phyloP scores from a whole-genome alignment of 2,888 invertebrate species.

The Tuberolachnus salignus region DNA sequence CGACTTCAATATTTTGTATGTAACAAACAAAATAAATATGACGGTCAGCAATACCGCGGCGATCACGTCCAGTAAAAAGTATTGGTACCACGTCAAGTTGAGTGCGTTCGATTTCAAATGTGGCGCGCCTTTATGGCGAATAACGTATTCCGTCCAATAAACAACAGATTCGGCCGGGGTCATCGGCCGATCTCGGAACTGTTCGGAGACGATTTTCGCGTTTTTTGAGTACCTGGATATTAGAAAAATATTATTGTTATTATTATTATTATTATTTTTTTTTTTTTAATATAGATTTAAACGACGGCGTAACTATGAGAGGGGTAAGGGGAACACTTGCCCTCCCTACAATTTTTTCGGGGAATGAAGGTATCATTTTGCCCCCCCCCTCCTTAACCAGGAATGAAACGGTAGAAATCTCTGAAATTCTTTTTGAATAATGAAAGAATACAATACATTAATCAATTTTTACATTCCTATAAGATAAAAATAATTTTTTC shows the following conservation, averaged over 20 bases:
- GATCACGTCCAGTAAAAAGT: constrained; percentile 34
- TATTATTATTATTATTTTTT: too few species aligned
- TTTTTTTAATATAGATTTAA: too few species aligned
- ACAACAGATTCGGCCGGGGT: constrained; percentile 30
- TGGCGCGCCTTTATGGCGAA: constrained; percentile 37
- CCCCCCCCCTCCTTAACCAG: too few species aligned
- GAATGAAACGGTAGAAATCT: too few species aligned
- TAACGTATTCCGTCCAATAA: constrained; percentile 44
- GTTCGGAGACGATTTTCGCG: constrained; percentile 18
- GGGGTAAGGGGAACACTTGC: too few species aligned
- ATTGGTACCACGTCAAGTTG: constrained; percentile 42
- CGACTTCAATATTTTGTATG: neutral
- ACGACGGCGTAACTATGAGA: too few species aligned
- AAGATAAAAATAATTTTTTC: too few species aligned
- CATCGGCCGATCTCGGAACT: constrained; percentile 40
- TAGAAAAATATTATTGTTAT: neutral
- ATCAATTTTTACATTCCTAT: too few species aligned
- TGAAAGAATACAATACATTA: too few species aligned
- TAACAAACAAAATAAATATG: neutral
- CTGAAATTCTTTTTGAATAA: too few species aligned
- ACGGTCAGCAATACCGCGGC: neutral
- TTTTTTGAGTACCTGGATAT: constrained; percentile 27
- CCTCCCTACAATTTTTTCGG: too few species aligned
- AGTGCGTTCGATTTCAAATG: constrained; percentile 35
- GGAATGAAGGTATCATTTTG: too few species aligned